Conservation (phyloP, 2,888 invertebrate genomes). For the Pteria penguin region DNA sequence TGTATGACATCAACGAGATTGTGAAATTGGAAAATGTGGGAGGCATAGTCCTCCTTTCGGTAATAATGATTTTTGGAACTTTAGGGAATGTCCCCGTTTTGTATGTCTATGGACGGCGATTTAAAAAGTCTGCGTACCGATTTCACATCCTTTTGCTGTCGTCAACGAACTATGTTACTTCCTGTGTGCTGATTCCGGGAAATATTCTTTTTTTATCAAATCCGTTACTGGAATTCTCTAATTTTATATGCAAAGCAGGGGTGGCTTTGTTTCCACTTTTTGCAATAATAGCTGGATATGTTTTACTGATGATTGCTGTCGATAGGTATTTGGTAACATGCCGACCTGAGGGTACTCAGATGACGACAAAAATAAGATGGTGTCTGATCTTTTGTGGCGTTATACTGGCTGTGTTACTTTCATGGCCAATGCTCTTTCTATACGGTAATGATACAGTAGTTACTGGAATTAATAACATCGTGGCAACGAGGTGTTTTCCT, state of each 20-base stretch:
- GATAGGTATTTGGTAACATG: not conserved
- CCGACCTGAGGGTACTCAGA: not conserved
- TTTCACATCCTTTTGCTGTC: not conserved
- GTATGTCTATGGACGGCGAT: not conserved
- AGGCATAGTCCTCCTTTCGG: not conserved
- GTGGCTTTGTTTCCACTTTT: constrained; percentile 10
- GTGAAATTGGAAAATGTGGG: constrained; percentile 11
- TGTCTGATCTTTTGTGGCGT: not conserved
- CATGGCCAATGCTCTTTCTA: not conserved
- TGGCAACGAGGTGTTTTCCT: not conserved
- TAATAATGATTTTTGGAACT: not conserved
- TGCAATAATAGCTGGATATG: not conserved
- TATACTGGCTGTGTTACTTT: not conserved
- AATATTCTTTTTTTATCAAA: not conserved
- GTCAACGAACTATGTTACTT: not conserved
- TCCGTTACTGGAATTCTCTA: constrained; percentile 5
- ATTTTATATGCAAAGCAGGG: constrained; percentile 5
- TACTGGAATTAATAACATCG: not conserved
- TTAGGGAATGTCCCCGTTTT: constrained; percentile 5
- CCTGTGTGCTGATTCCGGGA: constrained; percentile 11
- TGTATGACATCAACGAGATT: not conserved
- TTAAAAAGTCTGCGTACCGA: constrained; percentile 10
- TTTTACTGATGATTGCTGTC: constrained; percentile 9
- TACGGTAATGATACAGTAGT: not conserved
- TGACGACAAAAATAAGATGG: not conserved